A percentile compares a stretch with the other conserved stretches of the same genome.
phyloP scores from a whole-genome alignment of 2,797 vertebrate species.

The Gallinago stenura region DNA sequence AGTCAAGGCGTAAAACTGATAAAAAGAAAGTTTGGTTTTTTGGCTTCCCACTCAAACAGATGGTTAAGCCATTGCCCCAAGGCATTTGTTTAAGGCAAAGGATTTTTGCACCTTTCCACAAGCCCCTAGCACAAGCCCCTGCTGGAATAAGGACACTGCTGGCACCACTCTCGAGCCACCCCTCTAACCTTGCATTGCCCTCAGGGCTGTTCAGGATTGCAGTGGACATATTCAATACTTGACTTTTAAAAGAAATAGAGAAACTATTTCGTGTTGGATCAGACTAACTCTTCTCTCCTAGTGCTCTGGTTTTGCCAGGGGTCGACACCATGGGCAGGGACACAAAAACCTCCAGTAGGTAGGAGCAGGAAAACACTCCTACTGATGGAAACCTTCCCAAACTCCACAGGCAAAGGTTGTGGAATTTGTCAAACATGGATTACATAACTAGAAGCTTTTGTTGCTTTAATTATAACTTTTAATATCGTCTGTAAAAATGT shows the following conservation, averaged over 20 bases:
- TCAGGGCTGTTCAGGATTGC: background rate
- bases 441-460: background rate
- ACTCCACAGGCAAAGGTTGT: background rate
- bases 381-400: background rate
- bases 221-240: background rate
- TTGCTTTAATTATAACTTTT: background rate
- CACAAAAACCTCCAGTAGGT: background rate
- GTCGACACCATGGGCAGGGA: background rate
- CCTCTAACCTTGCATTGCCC: background rate
- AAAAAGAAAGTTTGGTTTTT: background rate
- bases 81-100: background rate
- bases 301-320: background rate
- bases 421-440: background rate
- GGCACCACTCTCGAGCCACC: background rate
- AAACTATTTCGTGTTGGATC: background rate
- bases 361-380: background rate
- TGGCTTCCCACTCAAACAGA: background rate
- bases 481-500: background rate
- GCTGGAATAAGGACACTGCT: fast-evolving
- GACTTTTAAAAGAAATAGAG: background rate
- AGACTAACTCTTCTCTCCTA: background rate
- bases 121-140: background rate
- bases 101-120: background rate
- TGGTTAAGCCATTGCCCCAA: background rate
- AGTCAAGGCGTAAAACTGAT: background rate